These are phyloP conservation scores for Falco punctatus DNA, from an alignment of 2,113 vertebrate species.

Conservation along the genomic window DNA sequence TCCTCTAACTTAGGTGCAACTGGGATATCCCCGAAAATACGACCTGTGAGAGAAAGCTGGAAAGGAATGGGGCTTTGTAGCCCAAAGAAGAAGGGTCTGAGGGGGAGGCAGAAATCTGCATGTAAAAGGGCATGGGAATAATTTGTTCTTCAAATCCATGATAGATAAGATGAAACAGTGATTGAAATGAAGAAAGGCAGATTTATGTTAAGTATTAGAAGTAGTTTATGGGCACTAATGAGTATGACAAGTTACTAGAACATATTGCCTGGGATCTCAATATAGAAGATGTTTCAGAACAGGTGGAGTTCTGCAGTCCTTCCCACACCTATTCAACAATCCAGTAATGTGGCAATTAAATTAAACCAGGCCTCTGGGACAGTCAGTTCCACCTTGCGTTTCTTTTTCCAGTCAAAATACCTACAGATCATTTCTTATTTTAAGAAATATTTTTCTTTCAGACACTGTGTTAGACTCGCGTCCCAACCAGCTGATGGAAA, in stretches of 20 bases:
- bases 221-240: neutral
- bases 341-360: neutral
- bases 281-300: neutral
- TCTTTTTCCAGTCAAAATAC: neutral
- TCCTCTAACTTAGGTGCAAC: neutral
- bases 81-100: neutral
- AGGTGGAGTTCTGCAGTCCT: neutral
- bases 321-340: neutral
- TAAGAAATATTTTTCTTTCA: slow-evolving; percentile 51
- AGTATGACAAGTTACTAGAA: neutral
- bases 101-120: neutral
- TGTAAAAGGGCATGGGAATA: neutral
- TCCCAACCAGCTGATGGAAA: slow-evolving; percentile 73
- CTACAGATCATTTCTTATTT: neutral
- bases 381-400: neutral
- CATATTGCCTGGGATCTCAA: neutral
- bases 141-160: neutral
- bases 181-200: neutral
- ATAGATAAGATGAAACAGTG: neutral
- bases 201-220: neutral
- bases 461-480: slow-evolving; percentile 72
- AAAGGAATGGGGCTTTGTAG: neutral
- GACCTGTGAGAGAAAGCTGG: neutral
- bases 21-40: neutral
- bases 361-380: neutral